Conservation (phyloP, 2,113 vertebrate genomes). For the Paratilapia polleni region DNA sequence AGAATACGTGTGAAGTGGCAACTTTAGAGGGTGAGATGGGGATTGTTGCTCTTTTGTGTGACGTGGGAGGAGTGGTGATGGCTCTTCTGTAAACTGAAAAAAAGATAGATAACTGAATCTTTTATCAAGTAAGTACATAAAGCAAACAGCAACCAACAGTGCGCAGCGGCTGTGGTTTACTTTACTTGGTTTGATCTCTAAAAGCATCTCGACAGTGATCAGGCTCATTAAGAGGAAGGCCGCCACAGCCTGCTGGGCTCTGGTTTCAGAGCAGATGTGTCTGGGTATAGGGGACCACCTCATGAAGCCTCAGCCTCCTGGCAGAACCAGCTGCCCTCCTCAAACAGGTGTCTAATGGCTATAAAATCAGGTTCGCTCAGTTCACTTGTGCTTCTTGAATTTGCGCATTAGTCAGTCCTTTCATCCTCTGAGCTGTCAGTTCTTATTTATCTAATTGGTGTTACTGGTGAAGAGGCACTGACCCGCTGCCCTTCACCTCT, state of each 20-base stretch:
- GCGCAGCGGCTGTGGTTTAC: background rate
- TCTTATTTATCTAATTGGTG: slow-evolving; percentile 84
- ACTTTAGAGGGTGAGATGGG: background rate
- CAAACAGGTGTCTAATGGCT: slow-evolving; percentile 77
- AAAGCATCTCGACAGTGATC: background rate
- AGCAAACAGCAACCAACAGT: background rate
- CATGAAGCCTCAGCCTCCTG: slow-evolving; percentile 52
- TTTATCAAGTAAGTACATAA: background rate
- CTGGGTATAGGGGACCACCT: slow-evolving; percentile 54
- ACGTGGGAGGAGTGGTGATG: background rate
- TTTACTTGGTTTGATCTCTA: background rate
- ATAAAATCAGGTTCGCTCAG: slow-evolving; percentile 62
- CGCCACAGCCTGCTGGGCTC: slow-evolving; percentile 16
- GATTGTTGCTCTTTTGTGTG: background rate
- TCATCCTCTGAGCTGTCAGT: slow-evolving; percentile 77
- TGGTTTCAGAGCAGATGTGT: slow-evolving; percentile 71
- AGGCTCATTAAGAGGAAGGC: background rate
- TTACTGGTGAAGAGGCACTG: slow-evolving; percentile 77
- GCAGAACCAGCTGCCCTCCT: slow-evolving; percentile 53
- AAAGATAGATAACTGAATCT: background rate
- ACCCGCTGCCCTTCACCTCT: slow-evolving; percentile 65
- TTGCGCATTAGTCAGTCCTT: slow-evolving; percentile 71
- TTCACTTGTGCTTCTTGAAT: slow-evolving; percentile 61
- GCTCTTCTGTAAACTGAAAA: background rate
- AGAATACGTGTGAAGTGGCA: background rate